phyloP scores from a whole-genome alignment of 2,888 invertebrate genomes.

The Nebria brevicollis region DNA sequence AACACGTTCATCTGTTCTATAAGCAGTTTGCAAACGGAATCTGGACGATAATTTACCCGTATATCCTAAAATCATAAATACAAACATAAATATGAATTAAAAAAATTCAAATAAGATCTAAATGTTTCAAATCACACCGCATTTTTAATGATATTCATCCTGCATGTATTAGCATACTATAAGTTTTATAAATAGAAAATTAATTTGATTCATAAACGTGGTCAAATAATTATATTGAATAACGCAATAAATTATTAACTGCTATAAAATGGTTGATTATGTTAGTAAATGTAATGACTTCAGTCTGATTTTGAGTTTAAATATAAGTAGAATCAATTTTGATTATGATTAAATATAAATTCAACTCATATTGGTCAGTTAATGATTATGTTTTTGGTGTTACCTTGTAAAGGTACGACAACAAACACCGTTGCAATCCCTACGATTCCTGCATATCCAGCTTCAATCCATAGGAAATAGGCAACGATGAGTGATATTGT shows the following conservation, averaged over 20 bases:
- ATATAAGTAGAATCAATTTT: not conserved
- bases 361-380: not conserved
- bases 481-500: slow-evolving; percentile 73
- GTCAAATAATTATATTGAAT: not conserved
- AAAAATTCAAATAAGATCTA: no score
- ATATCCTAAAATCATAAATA: slow-evolving; percentile 61
- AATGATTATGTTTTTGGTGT: slow-evolving; percentile 51
- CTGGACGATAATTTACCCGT: slow-evolving; percentile 72
- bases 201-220: not conserved
- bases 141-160: no score
- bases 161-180: no score
- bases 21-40: slow-evolving; percentile 81
- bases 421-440: slow-evolving; percentile 83
- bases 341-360: no score
- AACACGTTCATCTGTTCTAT: slow-evolving; percentile 88
- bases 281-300: not conserved
- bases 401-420: slow-evolving; percentile 86
- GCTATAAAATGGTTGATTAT: not conserved
- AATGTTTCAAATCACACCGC: no score
- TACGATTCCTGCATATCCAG: slow-evolving; percentile 78
- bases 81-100: not conserved
- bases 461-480: slow-evolving; percentile 80
- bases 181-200: no score
- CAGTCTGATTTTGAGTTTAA: not conserved
- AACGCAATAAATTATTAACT: not conserved